A percentile compares a stretch with the other conserved stretches of the same genome.
Evolutionary conservation across 2,797 vertebrate genomes (phyloP).

Genomic region (Bradypodion ventrale): DNA sequence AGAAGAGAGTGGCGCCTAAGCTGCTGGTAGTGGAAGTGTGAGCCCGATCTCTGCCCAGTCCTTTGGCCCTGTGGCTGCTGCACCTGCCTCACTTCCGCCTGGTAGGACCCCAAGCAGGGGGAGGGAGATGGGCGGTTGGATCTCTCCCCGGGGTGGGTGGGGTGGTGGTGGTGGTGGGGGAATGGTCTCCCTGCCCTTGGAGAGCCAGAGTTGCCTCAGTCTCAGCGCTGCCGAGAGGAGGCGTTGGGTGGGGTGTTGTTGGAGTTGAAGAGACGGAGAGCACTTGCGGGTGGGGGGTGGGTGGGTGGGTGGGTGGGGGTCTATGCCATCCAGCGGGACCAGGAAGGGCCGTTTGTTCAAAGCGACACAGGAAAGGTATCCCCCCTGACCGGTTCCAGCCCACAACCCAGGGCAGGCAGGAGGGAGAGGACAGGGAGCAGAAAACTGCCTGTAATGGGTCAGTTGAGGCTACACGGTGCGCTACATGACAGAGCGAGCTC

Average conservation of each 20-base stretch:
- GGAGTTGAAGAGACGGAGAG: too few species aligned
- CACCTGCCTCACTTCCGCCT: conserved; percentile 67
- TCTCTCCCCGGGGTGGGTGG: conserved; percentile 50
- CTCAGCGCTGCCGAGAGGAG: conserved; percentile 27
- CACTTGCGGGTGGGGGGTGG: too few species aligned
- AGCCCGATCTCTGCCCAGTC: conserved; percentile 79
- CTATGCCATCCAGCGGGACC: neutral
- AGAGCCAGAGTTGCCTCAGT: conserved; percentile 35
- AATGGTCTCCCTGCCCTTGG: conserved; percentile 44
- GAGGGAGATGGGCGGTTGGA: conserved; percentile 59
- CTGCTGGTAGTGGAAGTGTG: conserved; percentile 64
- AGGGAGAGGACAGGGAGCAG: conserved; percentile 31
- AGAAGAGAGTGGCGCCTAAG: conserved; percentile 67
- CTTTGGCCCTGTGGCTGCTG: conserved; percentile 77
- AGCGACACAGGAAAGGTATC: conserved; percentile 44
- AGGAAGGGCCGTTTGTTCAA: conserved; percentile 41
- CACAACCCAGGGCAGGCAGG: neutral
- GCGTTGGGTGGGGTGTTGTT: too few species aligned
- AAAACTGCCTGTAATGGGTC: conserved; percentile 41
- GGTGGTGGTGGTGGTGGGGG: too few species aligned
- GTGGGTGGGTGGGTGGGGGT: too few species aligned
- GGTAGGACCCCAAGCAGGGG: conserved; percentile 71
- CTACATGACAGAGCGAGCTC: too few species aligned
- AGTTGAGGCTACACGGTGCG: conserved; percentile 59
- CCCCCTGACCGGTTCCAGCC: conserved; percentile 30